Percentiles rank a stretch among this genome's conserved stretches.
phyloP scores from a whole-genome alignment of 1,140 invertebrate species.

The Drosophila pandora region DNA sequence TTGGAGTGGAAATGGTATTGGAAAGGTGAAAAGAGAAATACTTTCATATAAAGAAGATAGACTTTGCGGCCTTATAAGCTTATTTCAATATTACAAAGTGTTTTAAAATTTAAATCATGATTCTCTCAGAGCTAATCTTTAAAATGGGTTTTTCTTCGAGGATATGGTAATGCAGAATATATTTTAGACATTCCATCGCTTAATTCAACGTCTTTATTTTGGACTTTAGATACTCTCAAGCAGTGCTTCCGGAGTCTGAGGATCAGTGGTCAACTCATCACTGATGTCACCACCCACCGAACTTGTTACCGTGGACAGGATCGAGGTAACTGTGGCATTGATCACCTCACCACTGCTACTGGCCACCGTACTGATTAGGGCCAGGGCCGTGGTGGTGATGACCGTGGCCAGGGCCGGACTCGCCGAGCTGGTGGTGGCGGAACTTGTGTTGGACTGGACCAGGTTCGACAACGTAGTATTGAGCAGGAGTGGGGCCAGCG shows the following conservation, averaged over 20 bases:
- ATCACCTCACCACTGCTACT: constrained; percentile 63
- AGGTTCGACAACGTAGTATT: constrained; percentile 58
- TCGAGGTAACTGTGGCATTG: constrained; percentile 64
- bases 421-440: constrained; percentile 28
- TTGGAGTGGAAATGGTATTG: neutral
- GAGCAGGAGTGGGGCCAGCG: constrained; percentile 59
- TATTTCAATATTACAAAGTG: neutral
- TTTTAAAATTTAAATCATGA: neutral
- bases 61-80: neutral
- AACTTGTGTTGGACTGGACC: constrained; percentile 4
- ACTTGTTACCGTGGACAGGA: constrained; percentile 62
- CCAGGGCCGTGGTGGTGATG: constrained; percentile 69
- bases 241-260: constrained; percentile 73
- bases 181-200: neutral
- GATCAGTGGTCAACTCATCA: constrained; percentile 75
- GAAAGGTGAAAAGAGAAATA: neutral
- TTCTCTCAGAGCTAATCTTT: neutral
- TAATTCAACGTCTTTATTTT: neutral
- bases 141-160: neutral
- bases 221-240: constrained; percentile 74
- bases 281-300: constrained; percentile 74
- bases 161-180: neutral
- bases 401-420: constrained; percentile 64
- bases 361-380: constrained; percentile 63
- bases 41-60: too few relatives aligned